Conservation (phyloP, 2,113 vertebrate genomes). For the Alces alces region DNA sequence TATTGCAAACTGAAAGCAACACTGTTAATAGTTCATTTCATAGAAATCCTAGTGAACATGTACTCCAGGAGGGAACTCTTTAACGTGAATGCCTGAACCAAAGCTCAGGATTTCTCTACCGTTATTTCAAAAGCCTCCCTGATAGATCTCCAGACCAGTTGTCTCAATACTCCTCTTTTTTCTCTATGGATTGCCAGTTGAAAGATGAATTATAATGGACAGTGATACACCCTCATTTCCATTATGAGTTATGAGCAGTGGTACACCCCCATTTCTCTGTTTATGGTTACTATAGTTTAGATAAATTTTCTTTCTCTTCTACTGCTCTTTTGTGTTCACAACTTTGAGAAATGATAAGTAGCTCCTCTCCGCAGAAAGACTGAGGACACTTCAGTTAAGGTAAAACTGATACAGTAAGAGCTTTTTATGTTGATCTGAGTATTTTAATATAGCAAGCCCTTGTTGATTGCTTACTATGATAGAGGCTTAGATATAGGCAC, state of each 20-base stretch:
- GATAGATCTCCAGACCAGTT: background rate
- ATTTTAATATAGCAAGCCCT: conserved; percentile 27
- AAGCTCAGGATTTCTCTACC: conserved; percentile 31
- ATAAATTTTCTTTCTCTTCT: conserved; percentile 22
- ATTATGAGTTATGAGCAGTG: background rate
- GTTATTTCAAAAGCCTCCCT: background rate
- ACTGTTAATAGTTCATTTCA: conserved; percentile 1
- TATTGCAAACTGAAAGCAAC: conserved; percentile 34
- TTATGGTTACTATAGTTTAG: background rate
- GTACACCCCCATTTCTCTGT: background rate
- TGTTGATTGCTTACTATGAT: background rate
- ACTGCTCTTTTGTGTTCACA: background rate
- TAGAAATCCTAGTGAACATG: background rate
- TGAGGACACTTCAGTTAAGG: background rate
- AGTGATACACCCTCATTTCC: background rate
- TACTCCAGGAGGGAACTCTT: background rate
- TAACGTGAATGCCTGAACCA: background rate
- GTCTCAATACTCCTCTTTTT: background rate
- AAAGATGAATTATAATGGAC: background rate
- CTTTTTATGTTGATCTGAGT: background rate
- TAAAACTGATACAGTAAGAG: conserved; percentile 5
- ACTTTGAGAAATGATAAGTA: conserved; percentile 21
- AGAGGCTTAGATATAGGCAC: background rate
- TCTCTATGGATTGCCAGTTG: background rate
- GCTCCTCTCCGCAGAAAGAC: background rate